Percentiles rank a stretch among this genome's conserved stretches.
Conservation (phyloP, 2,797 vertebrate species). For the Paguma larvata region DNA sequence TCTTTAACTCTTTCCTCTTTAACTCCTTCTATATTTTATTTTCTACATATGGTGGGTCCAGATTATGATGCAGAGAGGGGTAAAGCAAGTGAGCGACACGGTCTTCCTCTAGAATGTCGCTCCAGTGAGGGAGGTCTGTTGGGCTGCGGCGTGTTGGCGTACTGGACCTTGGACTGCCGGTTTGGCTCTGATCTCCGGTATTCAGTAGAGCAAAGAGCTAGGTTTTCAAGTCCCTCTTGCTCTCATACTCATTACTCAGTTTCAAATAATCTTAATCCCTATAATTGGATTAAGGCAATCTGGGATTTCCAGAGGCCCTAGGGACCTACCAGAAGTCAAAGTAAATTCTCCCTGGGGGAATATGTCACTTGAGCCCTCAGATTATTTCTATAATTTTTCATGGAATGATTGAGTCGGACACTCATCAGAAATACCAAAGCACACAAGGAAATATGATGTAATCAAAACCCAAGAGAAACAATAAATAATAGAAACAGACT, state of each 20-base stretch:
- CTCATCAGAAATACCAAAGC: not conserved
- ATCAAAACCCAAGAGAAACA: not conserved
- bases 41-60: not conserved
- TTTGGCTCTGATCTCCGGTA: not conserved
- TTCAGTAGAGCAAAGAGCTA: not conserved
- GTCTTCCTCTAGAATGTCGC: not conserved
- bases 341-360: not conserved
- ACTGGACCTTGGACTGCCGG: not conserved
- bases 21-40: not conserved
- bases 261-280: not conserved
- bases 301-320: not conserved
- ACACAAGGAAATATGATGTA: not conserved
- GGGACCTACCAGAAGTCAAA: not conserved
- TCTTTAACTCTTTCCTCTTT: not conserved
- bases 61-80: not conserved
- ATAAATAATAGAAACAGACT: not conserved
- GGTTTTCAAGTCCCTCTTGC: not conserved
- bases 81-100: not conserved
- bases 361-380: not conserved
- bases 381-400: not conserved
- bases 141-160: not conserved
- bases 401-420: not conserved
- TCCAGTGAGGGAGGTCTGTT: fast-evolving
- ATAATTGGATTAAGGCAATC: not conserved
- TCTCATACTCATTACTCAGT: not conserved